phyloP scores from a whole-genome alignment of 2,113 vertebrate genomes.

The Pelvicachromis taeniatus region DNA sequence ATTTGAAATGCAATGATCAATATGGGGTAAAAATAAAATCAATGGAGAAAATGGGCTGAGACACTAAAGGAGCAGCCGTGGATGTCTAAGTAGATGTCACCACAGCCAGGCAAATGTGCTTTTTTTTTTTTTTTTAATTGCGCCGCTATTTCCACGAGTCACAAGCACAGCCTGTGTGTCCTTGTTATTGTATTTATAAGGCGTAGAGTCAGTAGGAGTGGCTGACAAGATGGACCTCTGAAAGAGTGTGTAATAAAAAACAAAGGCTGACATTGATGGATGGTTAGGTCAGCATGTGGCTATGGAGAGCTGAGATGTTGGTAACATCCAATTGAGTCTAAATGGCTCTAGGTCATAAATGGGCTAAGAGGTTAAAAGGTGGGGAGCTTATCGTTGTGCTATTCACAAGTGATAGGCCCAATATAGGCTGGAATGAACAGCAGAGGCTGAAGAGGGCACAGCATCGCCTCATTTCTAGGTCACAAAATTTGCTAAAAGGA shows the following conservation, averaged over 20 bases:
- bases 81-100: conserved; percentile 44
- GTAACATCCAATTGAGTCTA: conserved; percentile 72
- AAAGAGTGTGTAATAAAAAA: conserved; percentile 62
- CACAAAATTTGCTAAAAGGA: neutral
- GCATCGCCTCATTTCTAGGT: neutral
- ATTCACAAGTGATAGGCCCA: conserved; percentile 50
- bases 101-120: conserved; percentile 26
- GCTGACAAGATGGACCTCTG: conserved; percentile 53
- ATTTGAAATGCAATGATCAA: conserved; percentile 30
- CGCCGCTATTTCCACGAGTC: conserved; percentile 14
- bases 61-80: neutral
- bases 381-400: conserved; percentile 32
- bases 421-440: conserved; percentile 37
- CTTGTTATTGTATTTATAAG: conserved; percentile 66
- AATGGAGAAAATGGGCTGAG: conserved; percentile 36
- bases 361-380: conserved; percentile 67
- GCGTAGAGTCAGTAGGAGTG: conserved; percentile 34
- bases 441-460: neutral
- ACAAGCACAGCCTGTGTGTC: conserved; percentile 39
- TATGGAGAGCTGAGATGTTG: conserved; percentile 58
- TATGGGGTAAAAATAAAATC: conserved; percentile 17
- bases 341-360: conserved; percentile 71
- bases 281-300: conserved; percentile 56
- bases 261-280: conserved; percentile 62
- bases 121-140: conserved; percentile 47